Base-by-base conservation (phyloP, 2,888 invertebrate species). In the Galeruca laticollis region DNA sequence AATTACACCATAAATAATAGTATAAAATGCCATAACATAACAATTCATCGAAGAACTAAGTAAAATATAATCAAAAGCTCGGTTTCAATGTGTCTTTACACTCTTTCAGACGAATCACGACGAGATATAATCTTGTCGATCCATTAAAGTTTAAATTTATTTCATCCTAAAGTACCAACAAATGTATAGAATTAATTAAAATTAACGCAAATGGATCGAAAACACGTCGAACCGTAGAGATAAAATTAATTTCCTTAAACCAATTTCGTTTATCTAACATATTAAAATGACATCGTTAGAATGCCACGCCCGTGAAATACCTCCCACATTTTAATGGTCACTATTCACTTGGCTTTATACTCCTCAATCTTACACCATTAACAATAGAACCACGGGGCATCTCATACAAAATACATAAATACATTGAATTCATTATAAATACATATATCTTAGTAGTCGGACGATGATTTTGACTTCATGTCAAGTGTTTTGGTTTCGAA, bases 321-420 rank as follows among this genome's bases (percentile, higher is more conserved):
- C 84, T 84, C 84, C 84, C 83, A 84, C 84, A 83, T 81, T 15
- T 82, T 80, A 78, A 73, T 80, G 79, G 81, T 78, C 82, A 82
- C 78, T 80, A 82, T 82, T 82, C 82, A 82, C 81, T 81, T 81
- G 81, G 81, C 82, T 82, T 83, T 73, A 83, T 83, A 80, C 82
- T 82, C 82, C 82, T 82, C 83, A 83, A 84, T 84, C 84, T 84
- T 84, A 82, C 83, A 81, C 83, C 83, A 84, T 83, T 83, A 84
- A 85, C 85, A 85, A 85, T 84, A 79, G 83, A 84, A 81, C 85
- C 77, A 83, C 85, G 83, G 85, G 85, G 82, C 83, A 83, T 82
- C 85, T 82, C 83, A 84, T 84, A 85, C 85, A 85, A 85, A 85
- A 85, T 85, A 85, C 85, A 85, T 85, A 85, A 84, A 85, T 85